Evolutionary conservation across 2,888 invertebrate species (phyloP).

Genomic region (Malthinus seriepunctatus): DNA sequence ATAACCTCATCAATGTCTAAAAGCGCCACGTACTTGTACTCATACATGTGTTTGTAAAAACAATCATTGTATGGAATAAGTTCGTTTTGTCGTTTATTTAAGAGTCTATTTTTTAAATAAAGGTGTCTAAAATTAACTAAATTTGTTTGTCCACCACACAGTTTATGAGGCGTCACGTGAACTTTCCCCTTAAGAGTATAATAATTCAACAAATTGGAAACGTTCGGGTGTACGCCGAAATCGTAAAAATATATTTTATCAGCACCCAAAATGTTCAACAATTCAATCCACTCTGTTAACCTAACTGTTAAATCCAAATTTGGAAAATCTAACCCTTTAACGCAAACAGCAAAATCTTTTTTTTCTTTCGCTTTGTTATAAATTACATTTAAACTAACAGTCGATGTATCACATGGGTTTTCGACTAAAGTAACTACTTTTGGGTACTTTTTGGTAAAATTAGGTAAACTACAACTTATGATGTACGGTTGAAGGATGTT

Average conservation of each 20-base stretch:
- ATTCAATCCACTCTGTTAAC: slow-evolving; percentile 89
- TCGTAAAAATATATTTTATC: slow-evolving; percentile 88
- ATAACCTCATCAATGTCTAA: slow-evolving; percentile 60
- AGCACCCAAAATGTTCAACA: slow-evolving; percentile 80
- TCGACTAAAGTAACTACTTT: slow-evolving; percentile 82
- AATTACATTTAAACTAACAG: slow-evolving; percentile 77
- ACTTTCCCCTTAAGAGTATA: slow-evolving; percentile 50
- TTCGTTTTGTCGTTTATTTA: slow-evolving; percentile 88
- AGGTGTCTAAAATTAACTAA: slow-evolving; percentile 79
- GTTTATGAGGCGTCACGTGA: slow-evolving; percentile 74
- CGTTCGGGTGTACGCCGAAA: slow-evolving; percentile 83
- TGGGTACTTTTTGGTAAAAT: slow-evolving; percentile 68
- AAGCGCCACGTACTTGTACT: slow-evolving; percentile 81
- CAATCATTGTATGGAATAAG: slow-evolving; percentile 93
- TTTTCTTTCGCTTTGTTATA: slow-evolving; percentile 69
- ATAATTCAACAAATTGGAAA: slow-evolving; percentile 69
- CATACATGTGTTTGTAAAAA: slow-evolving; percentile 83
- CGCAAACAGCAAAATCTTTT: slow-evolving; percentile 84
- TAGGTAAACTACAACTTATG: slow-evolving; percentile 81
- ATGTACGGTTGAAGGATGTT: slow-evolving; percentile 84
- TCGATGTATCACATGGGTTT: slow-evolving; percentile 76
- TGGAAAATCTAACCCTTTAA: slow-evolving; percentile 87
- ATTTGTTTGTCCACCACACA: slow-evolving; percentile 86
- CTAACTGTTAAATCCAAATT: slow-evolving; percentile 83
- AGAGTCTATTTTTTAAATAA: slow-evolving; percentile 81